Evolutionary conservation across 1,140 invertebrate genomes (phyloP), one percentile per base, ranked within the genome.

Genomic region (Tetragonula clypearis): DNA sequence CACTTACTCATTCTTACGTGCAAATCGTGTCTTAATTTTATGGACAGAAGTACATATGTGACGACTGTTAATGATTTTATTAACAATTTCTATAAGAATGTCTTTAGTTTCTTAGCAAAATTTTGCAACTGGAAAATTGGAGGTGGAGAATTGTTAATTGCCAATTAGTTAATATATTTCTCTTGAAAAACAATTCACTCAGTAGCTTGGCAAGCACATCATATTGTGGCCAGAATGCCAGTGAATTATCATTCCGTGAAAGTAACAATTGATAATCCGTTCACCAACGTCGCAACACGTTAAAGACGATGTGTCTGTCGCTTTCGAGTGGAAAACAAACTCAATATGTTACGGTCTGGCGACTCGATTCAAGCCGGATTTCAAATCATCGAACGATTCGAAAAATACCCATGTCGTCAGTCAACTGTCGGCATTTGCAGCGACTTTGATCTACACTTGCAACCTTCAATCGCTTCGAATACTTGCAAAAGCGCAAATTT

Each of bases 121-220:
- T 49, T 8, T 8, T 49, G 41, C 41, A 8, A 49, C 41, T 49
- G 41, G 41, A 9, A 49, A 9, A 8, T 49, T 49, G 41, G 41
- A 49, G 41, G 0, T 49, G 41, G 8, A 49, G 41, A 49, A 49
- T 8, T 49, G 6, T 49, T 8, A 49, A 49, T 49, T 49, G 8
- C 6, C 41, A 49, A 49, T 49, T 49, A 49, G 41, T 49, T 8
- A 49, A 8, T 49, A 49, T 49, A 49, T 49, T 49, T 9, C 6
- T 49, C 41, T 49, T 8, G 41, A 49, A 49, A 0, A 49, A 8
- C 41, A 8, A 49, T 49, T 62, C 1, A n/a, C 23, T n/a, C 60
- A 14, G 3, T 21, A 62, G 23, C 11, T 62, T 3, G 0, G 23
- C 11, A 0, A 62, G 14, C 11, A 14, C 12, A 1, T n/a, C 23